These are phyloP conservation scores for Nomada ruficornis DNA, from an alignment of 2,888 invertebrate genomes.

Conservation along the genomic window DNA sequence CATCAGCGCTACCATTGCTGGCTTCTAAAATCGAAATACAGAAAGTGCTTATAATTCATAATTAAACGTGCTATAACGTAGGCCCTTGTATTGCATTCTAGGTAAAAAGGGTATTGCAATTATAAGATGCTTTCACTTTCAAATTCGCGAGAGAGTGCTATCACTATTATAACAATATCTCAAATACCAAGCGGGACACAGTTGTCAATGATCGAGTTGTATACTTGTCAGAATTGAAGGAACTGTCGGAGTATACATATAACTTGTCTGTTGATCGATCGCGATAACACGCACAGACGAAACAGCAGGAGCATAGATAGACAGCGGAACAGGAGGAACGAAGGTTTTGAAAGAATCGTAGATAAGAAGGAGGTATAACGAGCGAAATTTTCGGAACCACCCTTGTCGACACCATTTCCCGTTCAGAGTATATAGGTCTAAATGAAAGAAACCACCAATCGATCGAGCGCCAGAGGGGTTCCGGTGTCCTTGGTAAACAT, in stretches of 20 bases:
- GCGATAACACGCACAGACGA: neutral
- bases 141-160: neutral
- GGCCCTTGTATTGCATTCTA: too few species aligned
- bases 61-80: too few species aligned
- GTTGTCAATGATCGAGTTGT: constrained; percentile 1
- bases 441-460: neutral
- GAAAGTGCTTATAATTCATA: too few species aligned
- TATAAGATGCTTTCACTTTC: neutral
- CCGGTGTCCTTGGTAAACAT: too few species aligned
- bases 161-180: neutral
- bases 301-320: neutral
- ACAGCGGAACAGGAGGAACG: neutral
- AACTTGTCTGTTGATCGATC: constrained; percentile 3
- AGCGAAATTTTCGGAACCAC: neutral
- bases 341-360: too few species aligned
- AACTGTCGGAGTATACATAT: neutral
- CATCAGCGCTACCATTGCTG: too few species aligned
- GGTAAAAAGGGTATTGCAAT: neutral
- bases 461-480: neutral
- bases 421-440: neutral
- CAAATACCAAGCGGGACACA: neutral
- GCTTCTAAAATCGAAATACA: too few species aligned
- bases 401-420: neutral
- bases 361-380: neutral
- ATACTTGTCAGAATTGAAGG: neutral